Evolutionary conservation across 2,888 invertebrate species (phyloP), one percentile per base, ranked within the genome.

Genomic region (Syrista parreyssii): DNA sequence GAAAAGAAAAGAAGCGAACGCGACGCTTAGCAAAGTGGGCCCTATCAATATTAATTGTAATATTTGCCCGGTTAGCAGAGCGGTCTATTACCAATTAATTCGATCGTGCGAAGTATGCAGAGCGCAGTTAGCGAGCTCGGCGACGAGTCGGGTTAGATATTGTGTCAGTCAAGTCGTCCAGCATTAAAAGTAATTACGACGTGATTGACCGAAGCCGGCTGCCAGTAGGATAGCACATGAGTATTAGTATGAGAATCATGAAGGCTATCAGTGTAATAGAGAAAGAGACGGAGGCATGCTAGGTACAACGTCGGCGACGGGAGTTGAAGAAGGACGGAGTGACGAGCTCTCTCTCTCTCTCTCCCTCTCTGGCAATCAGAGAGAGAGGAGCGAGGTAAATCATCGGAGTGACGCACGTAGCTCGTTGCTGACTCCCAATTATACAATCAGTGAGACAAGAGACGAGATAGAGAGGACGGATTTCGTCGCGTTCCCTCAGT

Each of bases 121-220:
- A 86, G 86, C 85, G 84, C 86, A 85, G 86, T 85, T 86, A 86
- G 86, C 82, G 84, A 84, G 84, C 77, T 82, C 82, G 84, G 75
- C 74, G 79, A 76, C 68, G 78, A 78, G 78, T 73, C 88, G 89
- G 89, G 88, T 89, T 90, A 90, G 89, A 90, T 89, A 90, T 90
- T 90, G 90, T 89, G 90, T 90, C 90, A 90, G 90, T 87, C 88
- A 88, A 89, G 89, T 90, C 89, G 90, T 90, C 87, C 88, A 88
- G 89, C 90, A 90, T 90, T 90, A 90, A 90, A 90, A 90, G 90
- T 90, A 90, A 90, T 90, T 90, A 90, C 90, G 90, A 88, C 90
- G 90, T 90, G 90, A 90, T 90, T 90, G 90, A 90, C 90, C 90
- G 89, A 88, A 89, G 88, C 87, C 87, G 86, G 85, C 83, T 83